Percentiles rank a stretch among this genome's conserved stretches.
Conservation (phyloP, 1,140 invertebrate species). For the Nixonia krombeini region DNA sequence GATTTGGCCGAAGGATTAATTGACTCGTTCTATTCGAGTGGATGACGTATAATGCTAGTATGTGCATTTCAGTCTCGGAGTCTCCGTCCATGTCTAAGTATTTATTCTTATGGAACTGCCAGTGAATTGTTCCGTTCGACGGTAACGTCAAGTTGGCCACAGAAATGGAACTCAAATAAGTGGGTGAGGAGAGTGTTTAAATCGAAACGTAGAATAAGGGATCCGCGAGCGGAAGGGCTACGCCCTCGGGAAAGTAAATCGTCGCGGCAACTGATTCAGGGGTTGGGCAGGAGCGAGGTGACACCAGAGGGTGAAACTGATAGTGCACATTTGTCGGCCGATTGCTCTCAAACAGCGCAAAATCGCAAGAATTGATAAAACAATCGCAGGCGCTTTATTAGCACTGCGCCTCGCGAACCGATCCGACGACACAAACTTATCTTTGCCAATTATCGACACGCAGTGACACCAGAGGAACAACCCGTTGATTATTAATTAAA, state of each 20-base stretch:
- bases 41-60: too few relatives aligned
- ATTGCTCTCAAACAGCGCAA: slow-evolving; percentile 30
- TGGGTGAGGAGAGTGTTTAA: slow-evolving; percentile 26
- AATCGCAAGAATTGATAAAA: slow-evolving; percentile 2
- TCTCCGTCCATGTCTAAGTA: slow-evolving; percentile 10
- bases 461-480: too few relatives aligned
- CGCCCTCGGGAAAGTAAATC: slow-evolving; percentile 39
- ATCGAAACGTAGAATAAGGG: slow-evolving; percentile 24
- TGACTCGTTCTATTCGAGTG: too few relatives aligned
- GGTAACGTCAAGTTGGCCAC: slow-evolving; percentile 26
- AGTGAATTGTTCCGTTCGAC: slow-evolving; percentile 25
- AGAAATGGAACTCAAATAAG: slow-evolving; percentile 24
- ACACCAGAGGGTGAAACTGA: slow-evolving; percentile 22
- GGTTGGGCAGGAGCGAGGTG: slow-evolving; percentile 26
- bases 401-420: too few relatives aligned
- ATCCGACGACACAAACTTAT: too few relatives aligned
- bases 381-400: too few relatives aligned
- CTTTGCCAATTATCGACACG: too few relatives aligned
- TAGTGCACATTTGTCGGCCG: slow-evolving; percentile 25
- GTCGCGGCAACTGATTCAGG: slow-evolving; percentile 42
- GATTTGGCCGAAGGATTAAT: too few relatives aligned
- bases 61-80: too few relatives aligned
- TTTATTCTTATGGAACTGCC: slow-evolving; percentile 27
- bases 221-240: slow-evolving; percentile 22
- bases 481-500: too few relatives aligned